These are phyloP conservation scores for Ispidina lecontei DNA, from an alignment of 2,797 vertebrate species.

Conservation along the genomic window DNA sequence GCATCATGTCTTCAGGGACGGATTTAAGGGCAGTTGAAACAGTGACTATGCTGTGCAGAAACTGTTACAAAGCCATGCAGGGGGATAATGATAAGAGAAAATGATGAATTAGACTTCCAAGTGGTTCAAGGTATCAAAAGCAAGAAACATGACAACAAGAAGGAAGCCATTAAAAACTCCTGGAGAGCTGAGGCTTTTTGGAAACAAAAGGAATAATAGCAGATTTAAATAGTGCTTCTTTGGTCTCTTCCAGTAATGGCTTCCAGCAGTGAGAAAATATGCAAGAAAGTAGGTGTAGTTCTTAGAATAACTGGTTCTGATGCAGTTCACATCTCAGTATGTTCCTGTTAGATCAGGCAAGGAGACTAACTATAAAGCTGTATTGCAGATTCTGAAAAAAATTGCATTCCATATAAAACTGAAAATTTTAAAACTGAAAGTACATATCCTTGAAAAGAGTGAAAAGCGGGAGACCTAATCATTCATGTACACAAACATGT, in stretches of 20 bases:
- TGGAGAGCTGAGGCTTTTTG: not conserved
- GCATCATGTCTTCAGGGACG: not conserved
- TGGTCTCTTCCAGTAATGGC: not conserved
- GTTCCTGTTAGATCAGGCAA: not conserved
- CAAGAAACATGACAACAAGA: not conserved
- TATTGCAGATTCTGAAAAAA: not conserved
- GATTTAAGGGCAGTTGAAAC: not conserved
- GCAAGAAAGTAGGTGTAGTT: not conserved
- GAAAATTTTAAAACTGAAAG: not conserved
- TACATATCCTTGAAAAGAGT: not conserved
- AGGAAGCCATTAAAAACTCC: not conserved
- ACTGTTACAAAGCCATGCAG: not conserved
- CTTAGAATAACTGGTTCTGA: not conserved
- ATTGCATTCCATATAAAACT: not conserved
- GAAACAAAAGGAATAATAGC: not conserved
- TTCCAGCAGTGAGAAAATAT: not conserved
- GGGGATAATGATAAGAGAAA: not conserved
- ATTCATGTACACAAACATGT: not conserved
- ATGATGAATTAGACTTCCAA: not conserved
- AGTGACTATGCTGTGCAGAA: not conserved
- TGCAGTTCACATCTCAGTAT: not conserved
- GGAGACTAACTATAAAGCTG: not conserved
- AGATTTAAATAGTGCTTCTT: not conserved
- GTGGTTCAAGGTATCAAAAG: not conserved
- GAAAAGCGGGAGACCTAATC: not conserved